These are phyloP conservation scores for Drosophila anomelani DNA, from an alignment of 2,888 invertebrate species.

Conservation along the genomic window DNA sequence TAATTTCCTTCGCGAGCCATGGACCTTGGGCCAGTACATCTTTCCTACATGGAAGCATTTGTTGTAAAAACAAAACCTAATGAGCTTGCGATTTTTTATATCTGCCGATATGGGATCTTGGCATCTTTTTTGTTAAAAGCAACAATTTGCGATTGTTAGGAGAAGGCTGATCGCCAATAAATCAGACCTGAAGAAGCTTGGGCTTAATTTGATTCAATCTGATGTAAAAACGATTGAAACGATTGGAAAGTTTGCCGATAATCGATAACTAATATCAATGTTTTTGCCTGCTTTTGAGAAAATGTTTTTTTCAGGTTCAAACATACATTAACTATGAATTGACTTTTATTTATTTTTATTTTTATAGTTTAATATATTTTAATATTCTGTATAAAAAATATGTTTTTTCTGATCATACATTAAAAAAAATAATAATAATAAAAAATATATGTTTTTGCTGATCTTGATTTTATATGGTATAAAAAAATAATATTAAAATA, in stretches of 20 bases:
- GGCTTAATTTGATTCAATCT: background rate
- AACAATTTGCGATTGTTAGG: slow-evolving; percentile 37
- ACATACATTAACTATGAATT: background rate
- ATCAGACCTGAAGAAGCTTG: slow-evolving; percentile 8
- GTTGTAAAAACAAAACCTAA: slow-evolving; percentile 56
- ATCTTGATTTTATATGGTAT: background rate
- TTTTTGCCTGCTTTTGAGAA: background rate
- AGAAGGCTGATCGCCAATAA: slow-evolving; percentile 28
- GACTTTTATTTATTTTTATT: background rate
- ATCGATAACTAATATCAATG: slow-evolving; percentile 10
- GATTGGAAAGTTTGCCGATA: slow-evolving; percentile 8
- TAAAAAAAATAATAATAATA: too few species aligned
- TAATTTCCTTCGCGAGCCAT: slow-evolving; percentile 30
- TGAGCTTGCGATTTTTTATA: slow-evolving; percentile 68
- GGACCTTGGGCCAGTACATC: slow-evolving; percentile 59
- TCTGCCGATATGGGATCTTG: slow-evolving; percentile 51
- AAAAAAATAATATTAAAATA: background rate
- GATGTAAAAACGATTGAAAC: background rate
- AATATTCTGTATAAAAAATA: background rate
- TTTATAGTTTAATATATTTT: background rate
- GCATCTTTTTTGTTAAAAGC: slow-evolving; percentile 27
- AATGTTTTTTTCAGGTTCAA: background rate
- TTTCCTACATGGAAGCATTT: slow-evolving; percentile 50
- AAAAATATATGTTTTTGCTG: background rate
- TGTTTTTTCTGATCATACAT: background rate